A percentile compares a stretch with the other conserved stretches of the same genome.
phyloP scores from a whole-genome alignment of 2,888 invertebrate species.

The Orgyia antiqua region DNA sequence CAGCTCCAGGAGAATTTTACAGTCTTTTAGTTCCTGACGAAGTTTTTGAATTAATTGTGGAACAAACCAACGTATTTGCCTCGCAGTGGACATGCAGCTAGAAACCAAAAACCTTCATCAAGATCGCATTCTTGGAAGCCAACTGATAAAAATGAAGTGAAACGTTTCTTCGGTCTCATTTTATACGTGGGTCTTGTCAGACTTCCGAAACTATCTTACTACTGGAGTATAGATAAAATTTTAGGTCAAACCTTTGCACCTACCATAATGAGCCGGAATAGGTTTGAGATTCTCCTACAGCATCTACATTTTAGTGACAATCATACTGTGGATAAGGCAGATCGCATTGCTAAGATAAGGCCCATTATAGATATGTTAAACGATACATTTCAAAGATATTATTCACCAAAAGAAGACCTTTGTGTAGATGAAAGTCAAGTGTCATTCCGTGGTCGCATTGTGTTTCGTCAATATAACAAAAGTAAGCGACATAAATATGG shows the following conservation, averaged over 20 bases:
- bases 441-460: slow-evolving; percentile 9
- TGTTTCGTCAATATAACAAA: slow-evolving; percentile 15
- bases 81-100: slow-evolving; percentile 7
- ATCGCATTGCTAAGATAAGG: slow-evolving; percentile 9
- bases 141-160: slow-evolving; percentile 14
- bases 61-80: slow-evolving; percentile 16
- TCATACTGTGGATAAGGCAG: slow-evolving; percentile 6
- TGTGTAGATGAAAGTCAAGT: slow-evolving; percentile 11
- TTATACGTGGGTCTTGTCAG: slow-evolving; percentile 24
- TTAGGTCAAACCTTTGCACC: slow-evolving; percentile 16
- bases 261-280: slow-evolving; percentile 18
- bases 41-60: slow-evolving; percentile 9
- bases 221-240: slow-evolving; percentile 20
- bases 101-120: slow-evolving; percentile 10
- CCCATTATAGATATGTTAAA: slow-evolving; percentile 4
- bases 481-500: slow-evolving; percentile 18
- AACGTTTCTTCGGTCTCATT: slow-evolving; percentile 20
- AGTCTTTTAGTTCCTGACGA: slow-evolving; percentile 8
- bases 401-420: slow-evolving; percentile 5
- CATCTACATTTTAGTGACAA: slow-evolving; percentile 12
- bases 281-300: slow-evolving; percentile 15
- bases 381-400: slow-evolving; percentile 1
- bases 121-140: slow-evolving; percentile 18
- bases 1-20: slow-evolving; percentile 2
- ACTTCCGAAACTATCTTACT: slow-evolving; percentile 16